Evolutionary conservation across 2,113 vertebrate genomes (phyloP).

Genomic region (Heptranchias perlo): DNA sequence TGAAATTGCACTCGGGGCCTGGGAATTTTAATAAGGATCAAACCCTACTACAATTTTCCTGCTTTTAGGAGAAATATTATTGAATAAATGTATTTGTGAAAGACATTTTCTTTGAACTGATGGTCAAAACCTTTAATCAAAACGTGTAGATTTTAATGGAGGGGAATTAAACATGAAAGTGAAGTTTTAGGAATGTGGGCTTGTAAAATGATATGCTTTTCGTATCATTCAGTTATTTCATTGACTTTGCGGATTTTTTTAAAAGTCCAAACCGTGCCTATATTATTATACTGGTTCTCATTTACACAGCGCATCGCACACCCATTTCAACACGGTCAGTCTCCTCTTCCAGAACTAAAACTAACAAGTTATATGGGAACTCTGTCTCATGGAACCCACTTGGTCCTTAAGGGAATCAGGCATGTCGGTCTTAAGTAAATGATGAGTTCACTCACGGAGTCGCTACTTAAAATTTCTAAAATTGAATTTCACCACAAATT

Average conservation of each 20-base stretch:
- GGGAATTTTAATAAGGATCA: not conserved
- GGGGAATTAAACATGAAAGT: not conserved
- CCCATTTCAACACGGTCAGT: not conserved
- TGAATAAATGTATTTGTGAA: not conserved
- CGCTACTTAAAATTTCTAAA: too few species aligned
- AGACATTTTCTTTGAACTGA: not conserved
- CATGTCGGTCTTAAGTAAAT: not conserved
- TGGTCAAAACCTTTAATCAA: not conserved
- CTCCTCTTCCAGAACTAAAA: not conserved
- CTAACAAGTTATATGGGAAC: not conserved
- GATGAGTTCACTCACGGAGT: not conserved
- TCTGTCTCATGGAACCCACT: not conserved
- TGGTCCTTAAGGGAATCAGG: not conserved
- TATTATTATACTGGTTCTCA: not conserved
- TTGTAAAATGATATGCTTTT: not conserved
- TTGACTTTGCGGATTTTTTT: not conserved
- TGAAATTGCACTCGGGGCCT: not conserved
- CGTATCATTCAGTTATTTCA: not conserved
- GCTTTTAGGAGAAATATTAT: not conserved
- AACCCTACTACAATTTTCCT: not conserved
- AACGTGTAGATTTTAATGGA: not conserved
- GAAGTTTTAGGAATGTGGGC: not conserved
- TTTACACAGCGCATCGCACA: not conserved
- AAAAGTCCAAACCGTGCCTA: not conserved
- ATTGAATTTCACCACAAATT: too few species aligned